Percentiles rank a stretch among this genome's conserved stretches.
Conservation (phyloP, 2,797 vertebrate species). For the Eidolon dupreanum region DNA sequence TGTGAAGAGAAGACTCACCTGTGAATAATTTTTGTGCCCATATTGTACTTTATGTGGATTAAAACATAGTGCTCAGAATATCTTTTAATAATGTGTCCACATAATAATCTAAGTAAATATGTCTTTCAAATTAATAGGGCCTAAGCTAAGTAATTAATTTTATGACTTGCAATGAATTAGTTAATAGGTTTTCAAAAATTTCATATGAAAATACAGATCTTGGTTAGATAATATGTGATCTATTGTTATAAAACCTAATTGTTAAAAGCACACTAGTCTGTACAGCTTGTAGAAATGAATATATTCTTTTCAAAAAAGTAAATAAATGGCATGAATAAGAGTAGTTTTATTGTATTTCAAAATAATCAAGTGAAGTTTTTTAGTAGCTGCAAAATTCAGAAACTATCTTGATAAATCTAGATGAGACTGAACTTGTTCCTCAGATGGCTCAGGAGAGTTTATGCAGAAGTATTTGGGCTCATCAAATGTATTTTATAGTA, state of each 20-base stretch:
- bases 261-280: not conserved
- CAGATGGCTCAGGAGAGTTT: not conserved
- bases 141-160: not conserved
- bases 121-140: not conserved
- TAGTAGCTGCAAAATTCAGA: not conserved
- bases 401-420: not conserved
- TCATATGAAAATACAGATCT: not conserved
- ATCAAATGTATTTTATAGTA: not conserved
- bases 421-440: not conserved
- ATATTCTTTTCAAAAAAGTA: not conserved
- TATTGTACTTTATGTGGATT: not conserved
- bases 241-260: not conserved
- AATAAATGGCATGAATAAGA: not conserved
- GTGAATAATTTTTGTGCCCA: not conserved
- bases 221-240: not conserved
- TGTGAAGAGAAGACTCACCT: not conserved
- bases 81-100: not conserved
- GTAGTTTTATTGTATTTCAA: not conserved
- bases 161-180: not conserved
- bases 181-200: not conserved
- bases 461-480: not conserved
- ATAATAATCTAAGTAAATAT: not conserved
- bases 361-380: not conserved
- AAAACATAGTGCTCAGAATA: not conserved
- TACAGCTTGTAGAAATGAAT: not conserved